These are phyloP conservation scores for Enteromius radiatus DNA, from an alignment of 2,797 vertebrate genomes.

Conservation along the genomic window DNA sequence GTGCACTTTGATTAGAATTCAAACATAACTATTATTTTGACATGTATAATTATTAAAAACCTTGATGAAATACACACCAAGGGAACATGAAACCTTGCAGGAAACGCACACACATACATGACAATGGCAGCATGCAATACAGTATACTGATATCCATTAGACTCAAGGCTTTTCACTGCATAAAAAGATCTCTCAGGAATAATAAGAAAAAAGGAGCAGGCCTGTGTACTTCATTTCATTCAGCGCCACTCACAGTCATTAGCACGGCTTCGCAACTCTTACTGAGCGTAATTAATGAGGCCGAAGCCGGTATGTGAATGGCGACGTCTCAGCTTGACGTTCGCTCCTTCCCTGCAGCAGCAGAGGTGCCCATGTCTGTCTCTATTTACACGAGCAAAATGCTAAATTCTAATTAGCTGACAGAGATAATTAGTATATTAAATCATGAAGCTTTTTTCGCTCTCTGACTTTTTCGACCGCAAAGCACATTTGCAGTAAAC, in stretches of 20 bases:
- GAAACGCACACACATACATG: background rate
- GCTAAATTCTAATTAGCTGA: constrained; percentile 63
- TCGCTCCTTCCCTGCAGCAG: constrained; percentile 46
- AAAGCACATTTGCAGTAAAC: constrained; percentile 58
- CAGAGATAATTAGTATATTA: constrained; percentile 62
- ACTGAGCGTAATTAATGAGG: constrained; percentile 57
- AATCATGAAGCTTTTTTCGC: constrained; percentile 51
- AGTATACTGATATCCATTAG: constrained; percentile 38
- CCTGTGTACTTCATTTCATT: constrained; percentile 46
- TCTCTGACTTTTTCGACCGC: constrained; percentile 48
- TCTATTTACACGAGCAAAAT: constrained; percentile 58
- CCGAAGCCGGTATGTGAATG: constrained; percentile 52
- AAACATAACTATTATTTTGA: constrained; percentile 4
- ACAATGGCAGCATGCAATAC: constrained; percentile 17
- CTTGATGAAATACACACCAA: background rate
- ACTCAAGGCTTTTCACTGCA: constrained; percentile 11
- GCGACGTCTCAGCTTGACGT: constrained; percentile 39
- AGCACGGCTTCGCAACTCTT: constrained; percentile 47
- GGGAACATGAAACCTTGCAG: background rate
- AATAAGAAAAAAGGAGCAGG: constrained; percentile 5
- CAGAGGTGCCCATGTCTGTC: constrained; percentile 53
- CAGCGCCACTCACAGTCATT: constrained; percentile 54
- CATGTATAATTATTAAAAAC: background rate
- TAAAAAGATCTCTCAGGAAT: constrained; percentile 22
- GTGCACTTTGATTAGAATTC: background rate